Evolutionary conservation across 2,113 vertebrate species (phyloP).

Genomic region (Rhinoptilus africanus): DNA sequence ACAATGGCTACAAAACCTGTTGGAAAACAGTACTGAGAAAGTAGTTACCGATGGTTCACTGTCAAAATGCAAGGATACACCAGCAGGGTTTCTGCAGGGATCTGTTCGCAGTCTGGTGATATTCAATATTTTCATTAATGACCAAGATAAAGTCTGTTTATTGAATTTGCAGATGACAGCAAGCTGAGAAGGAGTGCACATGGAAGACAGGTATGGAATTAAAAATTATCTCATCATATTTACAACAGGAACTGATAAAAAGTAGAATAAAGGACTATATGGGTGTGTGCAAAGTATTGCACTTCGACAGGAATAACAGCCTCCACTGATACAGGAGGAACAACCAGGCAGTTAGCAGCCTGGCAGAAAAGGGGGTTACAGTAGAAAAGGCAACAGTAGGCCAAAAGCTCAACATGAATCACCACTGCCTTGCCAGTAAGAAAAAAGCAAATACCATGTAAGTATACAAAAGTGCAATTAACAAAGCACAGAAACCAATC

Average conservation of each 20-base stretch:
- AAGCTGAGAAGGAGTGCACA: background rate
- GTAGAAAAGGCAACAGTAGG: background rate
- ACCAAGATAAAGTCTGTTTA: constrained; percentile 29
- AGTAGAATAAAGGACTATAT: background rate
- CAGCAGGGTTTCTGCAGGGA: constrained; percentile 10
- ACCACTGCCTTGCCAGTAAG: background rate
- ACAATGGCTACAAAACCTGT: background rate
- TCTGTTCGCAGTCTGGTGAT: background rate
- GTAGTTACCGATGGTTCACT: constrained; percentile 3
- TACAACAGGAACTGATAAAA: background rate
- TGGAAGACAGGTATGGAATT: constrained; percentile 6
- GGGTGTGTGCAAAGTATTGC: background rate
- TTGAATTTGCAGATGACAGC: constrained; percentile 49
- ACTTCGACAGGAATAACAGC: background rate
- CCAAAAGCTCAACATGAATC: background rate
- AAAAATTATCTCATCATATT: background rate
- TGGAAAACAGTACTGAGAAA: constrained; percentile 6
- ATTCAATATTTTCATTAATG: constrained; percentile 55
- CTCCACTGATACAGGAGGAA: background rate
- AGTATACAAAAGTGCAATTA: background rate
- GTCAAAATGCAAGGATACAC: constrained; percentile 29
- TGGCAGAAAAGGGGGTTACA: background rate
- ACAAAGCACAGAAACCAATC: background rate
- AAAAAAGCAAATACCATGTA: background rate
- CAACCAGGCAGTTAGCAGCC: background rate